Evolutionary conservation across 2,888 invertebrate species (phyloP).

Genomic region (Netelia melanura): DNA sequence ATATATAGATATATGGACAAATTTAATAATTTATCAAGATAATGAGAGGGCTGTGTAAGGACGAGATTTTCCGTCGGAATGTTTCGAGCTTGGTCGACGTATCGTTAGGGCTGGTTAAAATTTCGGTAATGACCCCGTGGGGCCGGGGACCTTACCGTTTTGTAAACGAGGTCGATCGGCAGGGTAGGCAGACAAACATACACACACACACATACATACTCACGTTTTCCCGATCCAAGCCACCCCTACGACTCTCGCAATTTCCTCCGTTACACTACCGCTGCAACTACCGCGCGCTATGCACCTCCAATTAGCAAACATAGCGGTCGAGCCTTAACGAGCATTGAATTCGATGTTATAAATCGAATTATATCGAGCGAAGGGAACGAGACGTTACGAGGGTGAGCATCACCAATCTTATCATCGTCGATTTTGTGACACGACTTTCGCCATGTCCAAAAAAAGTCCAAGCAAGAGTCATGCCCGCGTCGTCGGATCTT

Average conservation of each 20-base stretch:
- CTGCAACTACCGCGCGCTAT: slow-evolving; percentile 28
- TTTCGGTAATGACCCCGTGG: slow-evolving; percentile 45
- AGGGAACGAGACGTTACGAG: neutral
- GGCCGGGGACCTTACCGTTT: neutral
- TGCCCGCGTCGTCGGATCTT: neutral
- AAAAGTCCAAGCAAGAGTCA: neutral
- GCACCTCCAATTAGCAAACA: slow-evolving; percentile 68
- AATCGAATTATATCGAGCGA: slow-evolving; percentile 67
- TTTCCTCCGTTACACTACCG: slow-evolving; percentile 21
- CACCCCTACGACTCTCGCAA: slow-evolving; percentile 15
- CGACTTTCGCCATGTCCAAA: slow-evolving; percentile 43
- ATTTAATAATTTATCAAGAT: slow-evolving; percentile 28
- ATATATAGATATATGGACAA: slow-evolving; percentile 2
- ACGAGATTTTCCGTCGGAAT: slow-evolving; percentile 13
- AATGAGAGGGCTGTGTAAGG: slow-evolving; percentile 38
- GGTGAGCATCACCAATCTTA: slow-evolving; percentile 28
- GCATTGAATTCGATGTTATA: slow-evolving; percentile 67
- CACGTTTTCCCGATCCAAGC: slow-evolving; percentile 43
- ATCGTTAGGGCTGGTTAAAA: slow-evolving; percentile 47
- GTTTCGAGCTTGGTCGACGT: slow-evolving; percentile 24
- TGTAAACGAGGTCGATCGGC: slow-evolving; percentile 32
- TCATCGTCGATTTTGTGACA: slow-evolving; percentile 42
- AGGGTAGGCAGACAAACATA: slow-evolving; percentile 16
- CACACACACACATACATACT: slow-evolving; percentile 10
- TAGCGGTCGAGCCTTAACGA: slow-evolving; percentile 69